Evolutionary conservation across 1,140 invertebrate genomes (phyloP).

Genomic region (Drosophila nikananu): DNA sequence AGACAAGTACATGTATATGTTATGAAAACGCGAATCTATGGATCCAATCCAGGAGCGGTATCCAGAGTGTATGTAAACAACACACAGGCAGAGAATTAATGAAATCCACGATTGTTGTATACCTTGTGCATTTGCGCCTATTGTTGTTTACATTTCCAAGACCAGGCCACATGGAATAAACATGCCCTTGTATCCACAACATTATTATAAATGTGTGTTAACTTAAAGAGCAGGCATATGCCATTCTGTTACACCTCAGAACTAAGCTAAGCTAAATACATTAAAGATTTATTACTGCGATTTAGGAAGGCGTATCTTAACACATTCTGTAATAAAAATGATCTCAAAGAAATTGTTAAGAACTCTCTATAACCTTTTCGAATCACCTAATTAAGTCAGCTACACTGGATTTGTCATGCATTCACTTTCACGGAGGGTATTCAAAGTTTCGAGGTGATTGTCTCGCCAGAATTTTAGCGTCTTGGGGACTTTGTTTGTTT

Average conservation of each 20-base stretch:
- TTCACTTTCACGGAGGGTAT: slow-evolving; percentile 40
- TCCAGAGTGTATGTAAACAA: slow-evolving; percentile 65
- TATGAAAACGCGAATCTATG: slow-evolving; percentile 19
- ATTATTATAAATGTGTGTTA: slow-evolving; percentile 10
- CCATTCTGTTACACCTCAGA: slow-evolving; percentile 1
- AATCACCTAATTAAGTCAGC: neutral
- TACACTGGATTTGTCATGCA: slow-evolving; percentile 4
- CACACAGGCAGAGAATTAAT: slow-evolving; percentile 49
- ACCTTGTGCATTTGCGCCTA: slow-evolving; percentile 48
- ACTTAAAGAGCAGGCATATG: slow-evolving; percentile 9
- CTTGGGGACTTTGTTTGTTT: slow-evolving; percentile 26
- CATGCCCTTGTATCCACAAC: slow-evolving; percentile 26
- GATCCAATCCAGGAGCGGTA: slow-evolving; percentile 13
- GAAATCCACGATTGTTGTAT: slow-evolving; percentile 54
- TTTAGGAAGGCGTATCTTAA: neutral
- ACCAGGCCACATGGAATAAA: slow-evolving; percentile 36
- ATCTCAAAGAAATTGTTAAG: neutral
- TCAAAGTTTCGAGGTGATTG: slow-evolving; percentile 20
- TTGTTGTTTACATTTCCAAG: slow-evolving; percentile 49
- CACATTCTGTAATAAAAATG: neutral
- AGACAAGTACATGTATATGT: neutral
- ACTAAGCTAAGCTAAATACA: slow-evolving; percentile 1
- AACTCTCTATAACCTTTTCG: neutral
- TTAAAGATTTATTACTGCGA: neutral
- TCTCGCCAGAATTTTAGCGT: slow-evolving; percentile 19